phyloP scores from a whole-genome alignment of 2,113 vertebrate species.

The Oryzias javanicus region DNA sequence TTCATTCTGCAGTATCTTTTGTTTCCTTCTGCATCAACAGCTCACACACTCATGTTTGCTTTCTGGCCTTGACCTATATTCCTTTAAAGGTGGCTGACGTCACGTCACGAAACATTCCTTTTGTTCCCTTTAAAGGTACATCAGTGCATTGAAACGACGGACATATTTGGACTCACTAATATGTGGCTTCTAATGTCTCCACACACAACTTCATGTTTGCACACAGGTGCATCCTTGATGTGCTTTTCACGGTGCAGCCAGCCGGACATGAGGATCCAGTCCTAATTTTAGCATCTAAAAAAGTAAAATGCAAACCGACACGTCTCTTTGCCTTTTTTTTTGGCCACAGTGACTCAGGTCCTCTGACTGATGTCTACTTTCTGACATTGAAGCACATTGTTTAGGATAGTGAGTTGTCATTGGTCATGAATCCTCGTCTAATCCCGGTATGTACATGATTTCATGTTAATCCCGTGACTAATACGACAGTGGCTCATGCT shows the following conservation, averaged over 20 bases:
- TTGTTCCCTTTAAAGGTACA: constrained; percentile 8
- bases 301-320: constrained; percentile 44
- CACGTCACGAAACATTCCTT: constrained; percentile 25
- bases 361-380: constrained; percentile 8
- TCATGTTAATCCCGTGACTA: constrained; percentile 10
- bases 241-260: constrained; percentile 52
- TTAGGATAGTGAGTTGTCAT: constrained; percentile 1
- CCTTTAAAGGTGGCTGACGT: constrained; percentile 36
- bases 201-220: neutral
- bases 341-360: constrained; percentile 23
- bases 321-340: constrained; percentile 31
- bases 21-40: constrained; percentile 41
- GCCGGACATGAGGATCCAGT: constrained; percentile 48
- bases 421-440: constrained; percentile 1
- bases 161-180: no score
- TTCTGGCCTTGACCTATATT: constrained; percentile 70
- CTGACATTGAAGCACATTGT: neutral
- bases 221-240: neutral
- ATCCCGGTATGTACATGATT: neutral
- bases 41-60: constrained; percentile 19
- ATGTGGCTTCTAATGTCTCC: no score
- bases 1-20: constrained; percentile 29
- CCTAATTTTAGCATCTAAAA: constrained; percentile 53
- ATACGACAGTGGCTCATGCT: constrained; percentile 1
- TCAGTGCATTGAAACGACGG: constrained; percentile 12